Percentiles rank a stretch among this genome's conserved stretches.
Conservation (phyloP, 1,140 invertebrate genomes). For the Sweltsa coloradensis region DNA sequence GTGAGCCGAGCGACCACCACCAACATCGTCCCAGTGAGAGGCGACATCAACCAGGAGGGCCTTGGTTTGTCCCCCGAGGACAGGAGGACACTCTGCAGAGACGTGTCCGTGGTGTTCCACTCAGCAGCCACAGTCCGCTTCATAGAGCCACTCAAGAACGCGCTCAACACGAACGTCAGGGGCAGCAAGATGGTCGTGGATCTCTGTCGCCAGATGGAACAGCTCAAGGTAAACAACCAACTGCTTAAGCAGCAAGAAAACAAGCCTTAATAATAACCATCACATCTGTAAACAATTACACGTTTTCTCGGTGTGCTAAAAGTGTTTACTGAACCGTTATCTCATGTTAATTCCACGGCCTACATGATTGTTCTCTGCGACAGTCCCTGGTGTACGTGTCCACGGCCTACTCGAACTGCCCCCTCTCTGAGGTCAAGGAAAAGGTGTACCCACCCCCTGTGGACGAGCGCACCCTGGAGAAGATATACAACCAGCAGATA, state of each 20-base stretch:
- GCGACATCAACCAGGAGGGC: conserved; percentile 42
- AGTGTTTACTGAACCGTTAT: not conserved
- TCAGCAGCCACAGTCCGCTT: conserved; percentile 41
- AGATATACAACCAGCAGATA: conserved; percentile 18
- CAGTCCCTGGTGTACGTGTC: not conserved
- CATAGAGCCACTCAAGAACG: conserved; percentile 19
- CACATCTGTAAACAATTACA: not conserved
- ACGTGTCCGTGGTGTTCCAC: conserved; percentile 48
- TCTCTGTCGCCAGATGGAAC: conserved; percentile 22
- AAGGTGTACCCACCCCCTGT: conserved; percentile 42
- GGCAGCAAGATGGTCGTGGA: conserved; percentile 25
- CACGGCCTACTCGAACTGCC: not conserved
- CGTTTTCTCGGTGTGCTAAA: not conserved
- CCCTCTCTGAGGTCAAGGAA: conserved; percentile 19
- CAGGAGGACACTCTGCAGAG: conserved; percentile 30
- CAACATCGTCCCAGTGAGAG: conserved; percentile 39
- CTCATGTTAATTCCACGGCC: not conserved
- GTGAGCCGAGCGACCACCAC: no score
- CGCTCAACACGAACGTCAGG: conserved; percentile 24
- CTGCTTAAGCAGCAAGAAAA: no score
- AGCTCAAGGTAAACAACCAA: conserved; percentile 18
- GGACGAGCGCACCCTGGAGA: conserved; percentile 42
- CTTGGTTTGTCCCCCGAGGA: conserved; percentile 32
- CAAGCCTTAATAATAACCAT: no score
- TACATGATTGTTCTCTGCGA: not conserved